Evolutionary conservation across 2,113 vertebrate genomes (phyloP).

Genomic region (Hemichromis elongatus): DNA sequence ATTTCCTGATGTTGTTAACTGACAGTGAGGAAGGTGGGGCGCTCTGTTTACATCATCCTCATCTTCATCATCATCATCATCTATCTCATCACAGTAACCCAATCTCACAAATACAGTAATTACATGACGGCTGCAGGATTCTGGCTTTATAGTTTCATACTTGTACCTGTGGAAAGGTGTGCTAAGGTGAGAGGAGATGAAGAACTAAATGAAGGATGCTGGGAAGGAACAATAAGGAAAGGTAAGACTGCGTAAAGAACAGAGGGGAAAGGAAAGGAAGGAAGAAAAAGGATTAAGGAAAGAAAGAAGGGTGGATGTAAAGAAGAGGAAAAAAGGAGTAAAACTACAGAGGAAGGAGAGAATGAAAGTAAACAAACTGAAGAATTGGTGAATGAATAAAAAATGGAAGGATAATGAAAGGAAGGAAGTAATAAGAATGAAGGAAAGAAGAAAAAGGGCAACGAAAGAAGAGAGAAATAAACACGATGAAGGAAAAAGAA

Average conservation of each 20-base stretch:
- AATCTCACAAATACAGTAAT: background rate
- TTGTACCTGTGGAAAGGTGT: background rate
- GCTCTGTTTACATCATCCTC: background rate
- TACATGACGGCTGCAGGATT: background rate
- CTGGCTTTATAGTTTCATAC: background rate
- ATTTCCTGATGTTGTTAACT: background rate
- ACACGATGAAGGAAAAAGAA: fast-evolving
- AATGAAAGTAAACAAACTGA: background rate
- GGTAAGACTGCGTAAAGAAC: background rate
- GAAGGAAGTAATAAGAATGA: background rate
- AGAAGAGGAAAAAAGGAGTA: background rate
- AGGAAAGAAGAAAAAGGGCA: background rate
- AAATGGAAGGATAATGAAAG: background rate
- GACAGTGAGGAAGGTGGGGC: background rate
- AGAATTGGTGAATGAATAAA: background rate
- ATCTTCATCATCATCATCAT: background rate
- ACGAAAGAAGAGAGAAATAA: background rate
- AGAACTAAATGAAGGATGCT: fast-evolving
- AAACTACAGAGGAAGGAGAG: background rate
- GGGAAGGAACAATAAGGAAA: fast-evolving
- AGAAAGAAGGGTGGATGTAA: background rate
- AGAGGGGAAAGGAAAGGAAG: background rate
- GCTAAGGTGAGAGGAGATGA: background rate
- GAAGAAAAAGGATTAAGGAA: background rate
- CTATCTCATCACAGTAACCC: background rate